These are phyloP conservation scores for Microplitis mediator DNA, from an alignment of 1,140 invertebrate genomes.

Conservation along the genomic window DNA sequence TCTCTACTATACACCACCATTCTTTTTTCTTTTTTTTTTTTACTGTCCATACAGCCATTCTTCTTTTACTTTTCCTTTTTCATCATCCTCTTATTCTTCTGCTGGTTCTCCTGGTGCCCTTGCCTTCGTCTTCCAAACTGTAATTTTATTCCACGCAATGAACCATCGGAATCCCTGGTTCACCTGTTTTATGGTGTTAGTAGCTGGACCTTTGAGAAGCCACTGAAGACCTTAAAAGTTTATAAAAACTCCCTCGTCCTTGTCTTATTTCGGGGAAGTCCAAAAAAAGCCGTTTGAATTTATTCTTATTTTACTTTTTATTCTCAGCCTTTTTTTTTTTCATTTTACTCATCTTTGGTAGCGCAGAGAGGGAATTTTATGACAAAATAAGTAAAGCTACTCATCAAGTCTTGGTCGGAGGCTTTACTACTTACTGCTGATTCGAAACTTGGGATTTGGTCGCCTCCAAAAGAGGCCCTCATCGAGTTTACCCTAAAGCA, in stretches of 20 bases:
- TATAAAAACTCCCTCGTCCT: conserved; percentile 9
- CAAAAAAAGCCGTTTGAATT: background rate
- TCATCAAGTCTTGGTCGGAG: no score
- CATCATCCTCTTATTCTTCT: background rate
- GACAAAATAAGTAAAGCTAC: background rate
- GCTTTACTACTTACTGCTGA: background rate
- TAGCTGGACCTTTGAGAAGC: background rate
- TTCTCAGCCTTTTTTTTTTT: background rate
- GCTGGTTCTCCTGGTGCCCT: background rate
- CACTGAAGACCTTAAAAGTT: background rate
- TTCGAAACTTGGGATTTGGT: background rate
- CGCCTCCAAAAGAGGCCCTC: no score
- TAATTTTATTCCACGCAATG: conserved; percentile 11
- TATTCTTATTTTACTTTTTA: background rate
- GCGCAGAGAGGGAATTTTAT: background rate
- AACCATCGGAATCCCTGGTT: background rate
- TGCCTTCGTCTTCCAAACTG: background rate
- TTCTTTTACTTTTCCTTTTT: background rate
- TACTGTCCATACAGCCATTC: background rate
- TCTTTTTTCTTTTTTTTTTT: background rate
- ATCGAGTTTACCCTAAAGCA: background rate
- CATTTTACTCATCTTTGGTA: no score
- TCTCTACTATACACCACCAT: background rate
- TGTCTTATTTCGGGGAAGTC: conserved; percentile 2
- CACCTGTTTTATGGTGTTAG: conserved; percentile 2